Evolutionary conservation across 2,797 vertebrate species (phyloP), one percentile per base, ranked within the genome.

Genomic region (Pangasius sanitwongsei): DNA sequence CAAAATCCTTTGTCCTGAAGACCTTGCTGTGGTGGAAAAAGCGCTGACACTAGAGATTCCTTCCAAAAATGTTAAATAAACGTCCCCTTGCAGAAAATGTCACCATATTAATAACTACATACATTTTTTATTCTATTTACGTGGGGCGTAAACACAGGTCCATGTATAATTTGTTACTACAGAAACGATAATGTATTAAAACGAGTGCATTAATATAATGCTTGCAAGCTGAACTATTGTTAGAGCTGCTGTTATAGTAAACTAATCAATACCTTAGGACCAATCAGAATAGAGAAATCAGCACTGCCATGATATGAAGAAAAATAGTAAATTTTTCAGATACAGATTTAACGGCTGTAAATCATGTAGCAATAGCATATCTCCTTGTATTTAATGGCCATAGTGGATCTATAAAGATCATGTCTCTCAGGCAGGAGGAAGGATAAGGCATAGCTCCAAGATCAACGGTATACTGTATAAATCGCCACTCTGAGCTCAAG

Each of bases 401-500:
- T 44, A 11, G 25, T 63, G 41, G 61, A 63, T 83, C 37, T n/a
- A 13, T 44, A 67, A 84, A 18, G 41, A 41, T n/a, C 6, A 23
- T 37, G 80, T 41, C 31, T 82, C 11, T 37, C 57, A 82, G 57
- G 6, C 55, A 61, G 82, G 41, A 84, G 41, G 61, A 67, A 41
- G 59, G 70, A 72, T 57, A 34, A 59, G 69, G 85, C 85, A 15
- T 5, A 41, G 70, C 78, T 85, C 70, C 57, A 80, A 88, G 80
- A 78, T 69, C 61, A 90, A 18, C 44, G 37, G 34, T 78, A 57
- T 69, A 87, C 83, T 65, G 86, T 86, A 70, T 88, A 85, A 87
- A 89, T 61, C 37, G 50, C 53, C 85, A 77, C 82, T 88, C 75
- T 80, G 37, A 86, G 83, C 89, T 88, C 89, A 89, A 90, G 91